Evolutionary conservation across 2,797 vertebrate species (phyloP).

Genomic region (Pseudochirops cupreus): DNA sequence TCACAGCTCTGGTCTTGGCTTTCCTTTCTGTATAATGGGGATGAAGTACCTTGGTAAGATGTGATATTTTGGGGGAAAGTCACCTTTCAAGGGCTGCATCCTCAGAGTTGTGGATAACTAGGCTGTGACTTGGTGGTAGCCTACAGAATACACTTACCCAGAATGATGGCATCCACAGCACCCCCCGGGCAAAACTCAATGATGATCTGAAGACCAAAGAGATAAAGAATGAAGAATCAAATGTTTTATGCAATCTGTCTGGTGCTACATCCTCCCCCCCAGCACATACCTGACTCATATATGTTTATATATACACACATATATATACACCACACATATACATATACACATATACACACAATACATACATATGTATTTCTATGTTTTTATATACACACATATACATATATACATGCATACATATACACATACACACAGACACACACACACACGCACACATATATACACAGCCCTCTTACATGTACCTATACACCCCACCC

Average conservation of each 20-base stretch:
- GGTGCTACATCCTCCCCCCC: neutral
- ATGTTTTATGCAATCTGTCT: neutral
- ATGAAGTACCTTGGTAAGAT: neutral
- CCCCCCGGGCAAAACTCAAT: slow-evolving; percentile 87
- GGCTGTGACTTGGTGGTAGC: neutral
- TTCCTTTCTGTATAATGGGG: neutral
- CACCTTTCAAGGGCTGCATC: neutral
- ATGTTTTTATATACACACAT: too few species aligned
- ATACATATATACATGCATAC: neutral
- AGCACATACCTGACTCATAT: neutral
- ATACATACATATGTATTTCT: too few species aligned
- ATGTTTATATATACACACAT: neutral
- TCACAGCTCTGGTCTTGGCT: neutral
- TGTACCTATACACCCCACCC: too few species aligned
- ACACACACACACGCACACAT: too few species aligned
- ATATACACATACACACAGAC: too few species aligned
- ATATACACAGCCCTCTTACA: too few species aligned
- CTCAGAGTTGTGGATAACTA: neutral
- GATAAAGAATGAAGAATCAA: neutral
- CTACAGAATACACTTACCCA: slow-evolving; percentile 78
- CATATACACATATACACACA: too few species aligned
- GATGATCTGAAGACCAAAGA: slow-evolving; percentile 81
- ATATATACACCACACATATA: too few species aligned
- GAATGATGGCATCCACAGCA: slow-evolving; percentile 85
- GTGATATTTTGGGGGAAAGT: neutral